phyloP scores from a whole-genome alignment of 2,113 vertebrate species.

The Zapus hudsonius region DNA sequence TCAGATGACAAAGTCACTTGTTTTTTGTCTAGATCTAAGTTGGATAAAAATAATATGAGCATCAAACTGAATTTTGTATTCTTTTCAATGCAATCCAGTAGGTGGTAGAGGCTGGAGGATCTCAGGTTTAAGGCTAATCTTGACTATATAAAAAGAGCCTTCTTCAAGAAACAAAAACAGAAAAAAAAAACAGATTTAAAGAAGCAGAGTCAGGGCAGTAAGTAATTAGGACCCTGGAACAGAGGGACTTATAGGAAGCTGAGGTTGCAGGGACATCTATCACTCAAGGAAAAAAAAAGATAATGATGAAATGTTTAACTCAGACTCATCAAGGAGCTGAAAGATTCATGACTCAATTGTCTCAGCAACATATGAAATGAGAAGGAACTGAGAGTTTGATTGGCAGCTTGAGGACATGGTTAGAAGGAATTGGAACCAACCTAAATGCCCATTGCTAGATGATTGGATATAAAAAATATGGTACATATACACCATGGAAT shows the following conservation, averaged over 20 bases:
- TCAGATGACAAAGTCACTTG: background rate
- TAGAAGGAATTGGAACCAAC: too few relatives aligned
- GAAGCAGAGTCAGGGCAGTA: background rate
- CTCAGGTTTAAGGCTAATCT: background rate
- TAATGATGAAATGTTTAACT: slow-evolving; percentile 29
- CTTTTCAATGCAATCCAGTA: background rate
- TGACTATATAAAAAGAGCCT: background rate
- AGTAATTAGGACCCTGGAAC: background rate
- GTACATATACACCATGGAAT: too few relatives aligned
- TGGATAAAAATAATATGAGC: background rate
- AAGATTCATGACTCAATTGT: background rate
- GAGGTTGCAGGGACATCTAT: background rate
- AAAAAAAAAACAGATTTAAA: background rate
- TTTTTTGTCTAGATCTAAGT: background rate
- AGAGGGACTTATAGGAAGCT: background rate
- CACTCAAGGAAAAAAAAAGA: background rate
- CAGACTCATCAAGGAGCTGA: background rate
- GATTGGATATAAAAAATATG: background rate
- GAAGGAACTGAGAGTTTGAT: background rate
- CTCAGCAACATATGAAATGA: background rate
- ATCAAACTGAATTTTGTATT: background rate
- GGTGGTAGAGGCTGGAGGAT: background rate
- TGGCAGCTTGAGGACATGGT: background rate
- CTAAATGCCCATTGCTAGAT: background rate
- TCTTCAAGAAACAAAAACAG: background rate